These are phyloP conservation scores for Drosophila heteroneura DNA, from an alignment of 2,888 invertebrate genomes.

Conservation along the genomic window DNA sequence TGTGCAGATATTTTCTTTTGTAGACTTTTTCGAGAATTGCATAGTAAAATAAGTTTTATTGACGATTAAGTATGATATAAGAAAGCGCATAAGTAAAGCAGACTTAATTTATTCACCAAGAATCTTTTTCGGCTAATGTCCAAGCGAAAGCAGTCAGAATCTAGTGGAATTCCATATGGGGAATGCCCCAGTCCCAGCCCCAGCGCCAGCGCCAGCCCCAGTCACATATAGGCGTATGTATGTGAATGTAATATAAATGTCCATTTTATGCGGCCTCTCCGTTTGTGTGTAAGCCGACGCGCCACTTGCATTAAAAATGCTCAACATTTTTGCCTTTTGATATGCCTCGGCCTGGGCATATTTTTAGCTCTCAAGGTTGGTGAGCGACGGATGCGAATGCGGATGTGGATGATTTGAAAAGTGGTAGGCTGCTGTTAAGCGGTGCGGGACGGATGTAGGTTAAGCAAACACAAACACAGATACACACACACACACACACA, in stretches of 20 bases:
- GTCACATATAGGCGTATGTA: neutral
- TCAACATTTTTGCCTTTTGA: slow-evolving; percentile 69
- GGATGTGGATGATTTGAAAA: slow-evolving; percentile 78
- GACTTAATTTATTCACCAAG: neutral
- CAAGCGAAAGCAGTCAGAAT: neutral
- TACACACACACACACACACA: slow-evolving; percentile 7
- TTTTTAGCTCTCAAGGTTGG: slow-evolving; percentile 74
- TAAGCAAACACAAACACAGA: slow-evolving; percentile 30
- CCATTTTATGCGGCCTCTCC: slow-evolving; percentile 51
- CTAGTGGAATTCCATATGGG: neutral
- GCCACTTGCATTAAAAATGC: slow-evolving; percentile 64
- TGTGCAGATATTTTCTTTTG: neutral
- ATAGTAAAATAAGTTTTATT: slow-evolving; percentile 1
- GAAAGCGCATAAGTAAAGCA: too few species aligned
- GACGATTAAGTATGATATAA: neutral
- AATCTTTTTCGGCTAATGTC: neutral
- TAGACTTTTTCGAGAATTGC: neutral
- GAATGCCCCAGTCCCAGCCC: slow-evolving; percentile 25
- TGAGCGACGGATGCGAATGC: slow-evolving; percentile 69
- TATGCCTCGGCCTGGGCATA: slow-evolving; percentile 62
- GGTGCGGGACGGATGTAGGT: slow-evolving; percentile 30
- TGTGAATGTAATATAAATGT: slow-evolving; percentile 53
- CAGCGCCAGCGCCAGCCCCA: neutral
- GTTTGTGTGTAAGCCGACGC: slow-evolving; percentile 44
- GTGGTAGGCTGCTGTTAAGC: slow-evolving; percentile 70